phyloP scores from a whole-genome alignment of 2,113 vertebrate species.

The Archilochus colubris region DNA sequence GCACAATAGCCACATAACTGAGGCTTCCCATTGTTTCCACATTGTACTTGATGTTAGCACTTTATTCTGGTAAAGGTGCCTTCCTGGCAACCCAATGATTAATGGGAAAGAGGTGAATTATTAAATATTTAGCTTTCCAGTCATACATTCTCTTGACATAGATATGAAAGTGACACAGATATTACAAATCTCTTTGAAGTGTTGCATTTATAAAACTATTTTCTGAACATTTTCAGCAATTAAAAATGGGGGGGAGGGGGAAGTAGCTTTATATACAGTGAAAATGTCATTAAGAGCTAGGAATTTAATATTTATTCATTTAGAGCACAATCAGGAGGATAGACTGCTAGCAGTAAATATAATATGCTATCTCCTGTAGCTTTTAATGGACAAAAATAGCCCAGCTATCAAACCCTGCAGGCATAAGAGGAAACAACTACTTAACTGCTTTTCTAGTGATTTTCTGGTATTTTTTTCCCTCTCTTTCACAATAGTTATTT shows the following conservation, averaged over 20 bases:
- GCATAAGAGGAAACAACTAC: neutral
- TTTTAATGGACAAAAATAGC: neutral
- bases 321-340: neutral
- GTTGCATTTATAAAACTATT: neutral
- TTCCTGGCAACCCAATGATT: slow-evolving; percentile 25
- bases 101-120: slow-evolving; percentile 11
- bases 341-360: neutral
- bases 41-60: neutral
- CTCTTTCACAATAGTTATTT: neutral
- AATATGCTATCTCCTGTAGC: neutral
- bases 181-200: slow-evolving; percentile 6
- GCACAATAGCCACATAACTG: neutral
- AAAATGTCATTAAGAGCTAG: neutral
- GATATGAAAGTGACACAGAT: neutral
- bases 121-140: slow-evolving; percentile 60
- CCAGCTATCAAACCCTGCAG: neutral
- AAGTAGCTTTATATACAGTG: neutral
- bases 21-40: neutral
- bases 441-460: neutral
- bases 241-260: neutral
- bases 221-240: neutral
- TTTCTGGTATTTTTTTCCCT: neutral
- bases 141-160: slow-evolving; percentile 23
- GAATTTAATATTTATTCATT: neutral
- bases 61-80: slow-evolving; percentile 17